These are phyloP conservation scores for Sinocyclocheilus grahami DNA, from an alignment of 2,113 vertebrate species.

Conservation along the genomic window DNA sequence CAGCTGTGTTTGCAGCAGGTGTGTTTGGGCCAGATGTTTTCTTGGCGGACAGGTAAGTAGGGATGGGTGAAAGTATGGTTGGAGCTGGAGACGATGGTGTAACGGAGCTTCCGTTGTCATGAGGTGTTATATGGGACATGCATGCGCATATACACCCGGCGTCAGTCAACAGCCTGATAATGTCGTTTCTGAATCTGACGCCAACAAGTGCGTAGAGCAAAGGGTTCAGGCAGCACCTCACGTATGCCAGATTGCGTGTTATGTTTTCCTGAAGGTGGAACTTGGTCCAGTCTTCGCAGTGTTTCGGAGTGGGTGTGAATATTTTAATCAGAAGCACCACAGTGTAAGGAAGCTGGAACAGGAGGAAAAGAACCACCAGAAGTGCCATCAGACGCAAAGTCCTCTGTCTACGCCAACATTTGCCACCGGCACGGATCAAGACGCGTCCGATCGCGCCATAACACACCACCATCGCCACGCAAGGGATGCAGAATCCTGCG, in stretches of 20 bases:
- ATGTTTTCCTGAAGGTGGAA: conserved; percentile 80
- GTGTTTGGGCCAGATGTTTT: not conserved
- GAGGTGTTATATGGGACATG: rapidly evolving
- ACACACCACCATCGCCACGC: conserved; percentile 82
- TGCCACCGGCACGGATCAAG: conserved; percentile 70
- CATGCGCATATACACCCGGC: conserved; percentile 59
- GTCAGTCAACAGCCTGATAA: conserved; percentile 71
- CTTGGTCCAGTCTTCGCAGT: conserved; percentile 72
- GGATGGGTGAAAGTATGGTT: conserved; percentile 23
- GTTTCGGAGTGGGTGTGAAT: conserved; percentile 59
- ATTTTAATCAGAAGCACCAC: conserved; percentile 79
- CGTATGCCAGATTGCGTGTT: conserved; percentile 83
- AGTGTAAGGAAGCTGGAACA: conserved; percentile 89
- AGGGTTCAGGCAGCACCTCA: conserved; percentile 91
- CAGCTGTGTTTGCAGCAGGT: not conserved
- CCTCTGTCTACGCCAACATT: conserved; percentile 74
- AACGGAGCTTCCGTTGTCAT: conserved; percentile 43
- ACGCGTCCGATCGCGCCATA: conserved; percentile 79
- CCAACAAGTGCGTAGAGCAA: conserved; percentile 89
- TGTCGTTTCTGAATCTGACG: conserved; percentile 85
- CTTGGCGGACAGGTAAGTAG: not conserved
- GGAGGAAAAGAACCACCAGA: conserved; percentile 85
- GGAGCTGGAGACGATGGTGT: conserved; percentile 53
- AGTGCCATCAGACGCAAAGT: conserved; percentile 84
- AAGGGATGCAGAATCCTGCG: conserved; percentile 80